phyloP scores from a whole-genome alignment of 2,888 invertebrate species.

The Philopedon plagiatum region DNA sequence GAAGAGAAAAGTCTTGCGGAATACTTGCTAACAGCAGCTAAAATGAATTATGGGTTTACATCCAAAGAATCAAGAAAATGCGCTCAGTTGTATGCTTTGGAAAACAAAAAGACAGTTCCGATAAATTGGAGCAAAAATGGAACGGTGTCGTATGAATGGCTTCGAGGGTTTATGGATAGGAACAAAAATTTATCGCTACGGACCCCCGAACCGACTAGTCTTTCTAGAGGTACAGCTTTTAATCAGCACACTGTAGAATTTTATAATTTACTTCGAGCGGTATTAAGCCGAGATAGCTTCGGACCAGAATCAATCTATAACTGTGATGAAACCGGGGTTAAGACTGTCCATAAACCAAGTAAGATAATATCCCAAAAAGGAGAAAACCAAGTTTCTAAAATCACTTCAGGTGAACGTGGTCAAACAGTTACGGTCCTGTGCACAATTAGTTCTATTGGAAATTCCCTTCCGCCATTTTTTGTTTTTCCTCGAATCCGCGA shows the following conservation, averaged over 20 bases:
- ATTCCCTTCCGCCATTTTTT: conserved; percentile 13
- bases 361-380: conserved; percentile 23
- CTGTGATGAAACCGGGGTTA: conserved; percentile 29
- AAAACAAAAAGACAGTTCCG: not conserved
- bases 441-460: conserved; percentile 17
- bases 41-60: conserved; percentile 33
- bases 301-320: conserved; percentile 5
- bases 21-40: conserved; percentile 25
- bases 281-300: not conserved
- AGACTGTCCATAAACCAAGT: conserved; percentile 26
- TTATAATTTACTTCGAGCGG: not conserved
- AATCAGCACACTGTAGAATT: not conserved
- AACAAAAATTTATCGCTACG: not conserved
- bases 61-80: conserved; percentile 24
- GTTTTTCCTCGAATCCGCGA: too few species aligned
- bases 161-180: not conserved
- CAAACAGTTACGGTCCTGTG: conserved; percentile 14
- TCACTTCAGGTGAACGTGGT: conserved; percentile 29
- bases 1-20: conserved; percentile 14
- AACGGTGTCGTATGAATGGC: not conserved
- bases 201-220: not conserved
- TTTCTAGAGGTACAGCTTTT: not conserved
- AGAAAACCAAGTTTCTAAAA: conserved; percentile 9
- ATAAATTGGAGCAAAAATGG: not conserved
- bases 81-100: too few species aligned